Evolutionary conservation across 2,797 vertebrate species (phyloP).

Genomic region (Psittacula echo): DNA sequence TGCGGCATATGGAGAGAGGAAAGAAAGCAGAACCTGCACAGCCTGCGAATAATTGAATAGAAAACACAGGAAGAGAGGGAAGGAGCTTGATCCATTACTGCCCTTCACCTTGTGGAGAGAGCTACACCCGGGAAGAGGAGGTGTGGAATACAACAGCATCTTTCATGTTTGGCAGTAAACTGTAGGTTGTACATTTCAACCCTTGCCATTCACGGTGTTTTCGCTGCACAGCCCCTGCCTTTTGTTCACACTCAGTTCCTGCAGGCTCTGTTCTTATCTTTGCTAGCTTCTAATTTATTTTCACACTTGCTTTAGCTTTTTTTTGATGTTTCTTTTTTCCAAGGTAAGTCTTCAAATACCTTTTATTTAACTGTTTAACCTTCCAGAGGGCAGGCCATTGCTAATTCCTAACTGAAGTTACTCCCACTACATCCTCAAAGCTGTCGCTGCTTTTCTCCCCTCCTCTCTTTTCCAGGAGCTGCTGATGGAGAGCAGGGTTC

Average conservation of each 20-base stretch:
- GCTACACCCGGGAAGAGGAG: conserved; percentile 19
- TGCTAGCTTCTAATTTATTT: conserved; percentile 12
- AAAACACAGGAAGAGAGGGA: conserved; percentile 40
- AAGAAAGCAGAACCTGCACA: conserved; percentile 60
- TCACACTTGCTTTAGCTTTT: background rate
- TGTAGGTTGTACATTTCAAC: conserved; percentile 22
- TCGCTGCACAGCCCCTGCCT: background rate
- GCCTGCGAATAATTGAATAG: conserved; percentile 45
- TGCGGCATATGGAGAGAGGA: conserved; percentile 53
- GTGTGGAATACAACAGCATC: conserved; percentile 40
- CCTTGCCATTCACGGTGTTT: conserved; percentile 5
- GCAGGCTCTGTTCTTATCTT: background rate
- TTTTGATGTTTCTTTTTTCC: background rate
- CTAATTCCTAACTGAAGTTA: background rate
- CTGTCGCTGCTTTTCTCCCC: background rate
- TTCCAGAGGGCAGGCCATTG: background rate
- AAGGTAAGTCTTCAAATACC: background rate
- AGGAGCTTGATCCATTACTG: conserved; percentile 44
- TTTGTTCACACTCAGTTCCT: conserved; percentile 21
- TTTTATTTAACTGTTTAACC: background rate
- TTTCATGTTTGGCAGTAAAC: background rate
- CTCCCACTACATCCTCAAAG: background rate
- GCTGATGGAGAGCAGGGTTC: background rate
- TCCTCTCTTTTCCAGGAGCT: background rate
- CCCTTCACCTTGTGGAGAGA: conserved; percentile 28